Conservation (phyloP, 1,140 invertebrate genomes). For the Apis dorsata region DNA sequence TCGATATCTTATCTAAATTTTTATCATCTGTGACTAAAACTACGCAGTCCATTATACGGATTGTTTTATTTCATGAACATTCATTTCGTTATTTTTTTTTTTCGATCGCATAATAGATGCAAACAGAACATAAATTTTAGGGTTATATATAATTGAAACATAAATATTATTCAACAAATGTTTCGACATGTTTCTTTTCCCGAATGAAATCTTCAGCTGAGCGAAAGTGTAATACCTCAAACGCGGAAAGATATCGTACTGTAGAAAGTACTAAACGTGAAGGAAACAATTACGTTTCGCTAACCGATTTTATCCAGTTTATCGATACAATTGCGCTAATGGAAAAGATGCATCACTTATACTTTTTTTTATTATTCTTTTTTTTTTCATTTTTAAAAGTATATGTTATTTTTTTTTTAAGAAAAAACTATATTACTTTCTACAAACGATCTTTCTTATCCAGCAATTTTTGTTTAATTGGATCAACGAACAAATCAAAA, state of each 20-base stretch:
- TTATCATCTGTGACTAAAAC: constrained; percentile 9
- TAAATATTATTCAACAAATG: not conserved
- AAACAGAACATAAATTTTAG: not conserved
- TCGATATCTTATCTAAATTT: constrained; percentile 16
- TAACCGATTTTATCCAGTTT: constrained; percentile 2
- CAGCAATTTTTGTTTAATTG: not conserved
- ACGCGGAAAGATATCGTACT: constrained; percentile 30
- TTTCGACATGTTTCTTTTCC: not conserved
- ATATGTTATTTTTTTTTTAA: not conserved
- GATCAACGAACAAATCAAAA: not conserved
- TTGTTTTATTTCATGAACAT: not conserved
- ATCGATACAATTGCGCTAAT: not conserved
- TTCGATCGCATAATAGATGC: no score
- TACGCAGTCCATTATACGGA: not conserved
- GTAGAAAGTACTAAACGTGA: constrained; percentile 36
- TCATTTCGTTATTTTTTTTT: not conserved
- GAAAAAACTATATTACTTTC: not conserved
- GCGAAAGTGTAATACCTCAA: constrained; percentile 37
- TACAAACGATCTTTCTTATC: not conserved
- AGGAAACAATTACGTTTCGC: constrained; percentile 38
- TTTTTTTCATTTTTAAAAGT: not conserved
- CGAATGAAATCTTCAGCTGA: constrained; percentile 4
- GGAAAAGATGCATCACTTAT: no score
- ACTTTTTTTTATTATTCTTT: not conserved
- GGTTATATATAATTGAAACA: not conserved